Percentiles rank a stretch among this genome's conserved stretches.
Conservation (phyloP, 2,888 invertebrate species). For the Phytoseiulus persimilis region DNA sequence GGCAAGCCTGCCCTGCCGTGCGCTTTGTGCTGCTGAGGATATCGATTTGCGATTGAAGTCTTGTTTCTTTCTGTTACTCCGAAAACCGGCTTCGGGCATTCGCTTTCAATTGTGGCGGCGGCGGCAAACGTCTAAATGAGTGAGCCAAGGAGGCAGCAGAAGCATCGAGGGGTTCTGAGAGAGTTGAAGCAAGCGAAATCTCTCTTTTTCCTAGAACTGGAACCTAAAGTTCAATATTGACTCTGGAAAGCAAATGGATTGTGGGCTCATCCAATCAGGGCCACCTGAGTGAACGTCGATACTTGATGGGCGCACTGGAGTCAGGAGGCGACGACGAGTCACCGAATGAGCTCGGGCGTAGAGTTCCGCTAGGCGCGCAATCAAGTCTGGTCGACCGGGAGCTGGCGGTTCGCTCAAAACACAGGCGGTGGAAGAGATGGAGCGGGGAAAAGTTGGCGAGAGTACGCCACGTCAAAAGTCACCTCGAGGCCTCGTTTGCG, state of each 20-base stretch:
- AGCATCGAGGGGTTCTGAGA: background rate
- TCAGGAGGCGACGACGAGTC: background rate
- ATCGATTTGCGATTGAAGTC: constrained; percentile 5
- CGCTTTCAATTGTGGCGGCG: background rate
- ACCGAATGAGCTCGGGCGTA: background rate
- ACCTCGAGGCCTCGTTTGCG: background rate
- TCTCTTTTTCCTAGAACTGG: background rate
- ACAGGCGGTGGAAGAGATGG: background rate
- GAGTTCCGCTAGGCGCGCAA: background rate
- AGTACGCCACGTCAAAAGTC: background rate
- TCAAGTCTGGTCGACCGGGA: background rate
- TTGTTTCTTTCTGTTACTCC: background rate
- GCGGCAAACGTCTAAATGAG: background rate
- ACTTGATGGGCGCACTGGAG: background rate
- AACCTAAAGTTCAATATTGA: background rate
- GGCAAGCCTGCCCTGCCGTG: background rate
- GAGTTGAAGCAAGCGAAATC: background rate
- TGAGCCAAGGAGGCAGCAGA: background rate
- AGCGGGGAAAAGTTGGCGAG: background rate
- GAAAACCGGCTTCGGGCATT: background rate
- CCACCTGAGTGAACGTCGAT: background rate
- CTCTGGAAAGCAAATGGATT: background rate
- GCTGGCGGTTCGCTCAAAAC: background rate
- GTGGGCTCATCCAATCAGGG: background rate
- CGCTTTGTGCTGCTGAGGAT: background rate